A percentile compares a stretch with the other conserved stretches of the same genome.
Conservation (phyloP, 1,140 invertebrate genomes). For the Psilanteris sp. region DNA sequence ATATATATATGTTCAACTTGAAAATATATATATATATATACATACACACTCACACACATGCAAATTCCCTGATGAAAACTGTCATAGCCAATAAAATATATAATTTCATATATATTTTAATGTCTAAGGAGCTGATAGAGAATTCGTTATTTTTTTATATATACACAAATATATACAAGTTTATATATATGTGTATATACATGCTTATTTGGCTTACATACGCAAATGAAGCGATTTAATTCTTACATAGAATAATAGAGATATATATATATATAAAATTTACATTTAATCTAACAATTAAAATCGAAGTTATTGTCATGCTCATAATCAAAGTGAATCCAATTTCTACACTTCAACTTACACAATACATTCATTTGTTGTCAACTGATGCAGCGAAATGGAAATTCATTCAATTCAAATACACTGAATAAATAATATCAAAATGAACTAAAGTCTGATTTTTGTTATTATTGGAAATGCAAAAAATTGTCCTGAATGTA, state of each 20-base stretch:
- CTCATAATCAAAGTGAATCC: slow-evolving; percentile 45
- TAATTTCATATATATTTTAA: too few species aligned
- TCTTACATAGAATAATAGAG: slow-evolving; percentile 43
- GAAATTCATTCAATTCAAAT: background rate
- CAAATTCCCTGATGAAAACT: too few species aligned
- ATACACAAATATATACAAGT: too few species aligned
- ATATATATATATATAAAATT: slow-evolving; percentile 45
- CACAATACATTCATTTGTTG: slow-evolving; percentile 5
- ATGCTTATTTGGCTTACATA: slow-evolving; percentile 61
- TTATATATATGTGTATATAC: too few species aligned
- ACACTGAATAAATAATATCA: background rate
- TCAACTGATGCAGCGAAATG: slow-evolving; percentile 8
- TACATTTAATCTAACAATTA: slow-evolving; percentile 46
- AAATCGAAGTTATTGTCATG: slow-evolving; percentile 61
- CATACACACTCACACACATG: too few species aligned
- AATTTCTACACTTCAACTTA: slow-evolving; percentile 24
- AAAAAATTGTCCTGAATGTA: background rate
- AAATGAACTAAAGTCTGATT: too few species aligned
- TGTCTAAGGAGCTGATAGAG: too few species aligned
- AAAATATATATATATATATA: slow-evolving; percentile 36
- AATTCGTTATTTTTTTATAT: too few species aligned
- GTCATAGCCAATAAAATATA: too few species aligned
- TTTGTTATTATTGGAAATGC: too few species aligned
- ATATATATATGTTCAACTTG: too few species aligned
- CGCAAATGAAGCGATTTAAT: slow-evolving; percentile 47